A percentile compares a stretch with the other conserved stretches of the same genome.
Conservation (phyloP, 2,888 invertebrate species). For the Panopea generosa region DNA sequence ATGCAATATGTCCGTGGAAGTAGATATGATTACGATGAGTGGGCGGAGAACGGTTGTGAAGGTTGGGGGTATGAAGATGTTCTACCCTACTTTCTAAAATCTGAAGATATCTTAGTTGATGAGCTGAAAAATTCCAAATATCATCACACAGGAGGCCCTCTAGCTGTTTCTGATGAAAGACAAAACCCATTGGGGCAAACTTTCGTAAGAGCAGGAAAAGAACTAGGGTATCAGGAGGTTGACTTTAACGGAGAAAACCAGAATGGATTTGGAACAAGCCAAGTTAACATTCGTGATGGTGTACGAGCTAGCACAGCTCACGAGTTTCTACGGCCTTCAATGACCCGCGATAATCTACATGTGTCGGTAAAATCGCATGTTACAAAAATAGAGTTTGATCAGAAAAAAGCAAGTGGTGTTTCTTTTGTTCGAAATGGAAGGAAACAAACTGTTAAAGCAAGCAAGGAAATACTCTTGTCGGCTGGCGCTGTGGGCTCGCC, state of each 20-base stretch:
- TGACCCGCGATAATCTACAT: constrained; percentile 74
- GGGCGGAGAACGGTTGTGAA: constrained; percentile 43
- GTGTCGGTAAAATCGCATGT: constrained; percentile 67
- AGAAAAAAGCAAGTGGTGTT: constrained; percentile 71
- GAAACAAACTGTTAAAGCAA: constrained; percentile 61
- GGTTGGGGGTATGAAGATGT: constrained; percentile 56
- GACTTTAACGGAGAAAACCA: constrained; percentile 53
- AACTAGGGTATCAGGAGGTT: constrained; percentile 44
- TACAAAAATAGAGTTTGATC: constrained; percentile 68
- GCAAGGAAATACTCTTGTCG: constrained; percentile 79
- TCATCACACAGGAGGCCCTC: constrained; percentile 44
- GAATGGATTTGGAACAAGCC: constrained; percentile 39
- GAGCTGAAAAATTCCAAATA: constrained; percentile 32
- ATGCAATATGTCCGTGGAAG: constrained; percentile 87
- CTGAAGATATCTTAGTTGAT: constrained; percentile 43
- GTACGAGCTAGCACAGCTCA: constrained; percentile 78
- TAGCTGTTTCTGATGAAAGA: constrained; percentile 87
- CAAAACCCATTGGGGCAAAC: not conserved
- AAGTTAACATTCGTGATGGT: constrained; percentile 64
- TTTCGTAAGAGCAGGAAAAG: constrained; percentile 49
- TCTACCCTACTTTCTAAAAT: constrained; percentile 55
- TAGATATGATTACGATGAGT: constrained; percentile 50
- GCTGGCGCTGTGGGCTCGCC: constrained; percentile 84
- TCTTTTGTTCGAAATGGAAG: constrained; percentile 66
- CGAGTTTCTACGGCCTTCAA: constrained; percentile 78